phyloP scores from a whole-genome alignment of 2,797 vertebrate species.

The Enteromius treurensis region DNA sequence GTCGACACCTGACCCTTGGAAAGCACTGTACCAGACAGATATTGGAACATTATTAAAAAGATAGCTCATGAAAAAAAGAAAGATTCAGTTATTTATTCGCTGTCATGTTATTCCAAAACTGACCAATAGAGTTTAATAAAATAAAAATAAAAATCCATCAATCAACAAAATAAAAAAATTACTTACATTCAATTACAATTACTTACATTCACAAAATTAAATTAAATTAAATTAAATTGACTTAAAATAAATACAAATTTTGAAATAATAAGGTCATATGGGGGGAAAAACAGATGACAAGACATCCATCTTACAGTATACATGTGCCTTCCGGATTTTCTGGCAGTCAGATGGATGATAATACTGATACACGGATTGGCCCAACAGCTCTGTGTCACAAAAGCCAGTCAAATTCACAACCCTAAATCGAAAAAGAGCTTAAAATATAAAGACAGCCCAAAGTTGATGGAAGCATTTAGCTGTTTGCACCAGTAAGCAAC shows the following conservation, averaged over 20 bases:
- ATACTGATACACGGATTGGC: constrained; percentile 64
- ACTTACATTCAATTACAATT: no score
- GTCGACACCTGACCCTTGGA: constrained; percentile 65
- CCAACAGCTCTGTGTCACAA: constrained; percentile 61
- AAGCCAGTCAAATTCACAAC: constrained; percentile 64
- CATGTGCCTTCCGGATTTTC: constrained; percentile 58
- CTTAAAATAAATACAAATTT: no score
- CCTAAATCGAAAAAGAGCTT: constrained; percentile 43
- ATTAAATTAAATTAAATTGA: no score
- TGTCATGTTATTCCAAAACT: background rate
- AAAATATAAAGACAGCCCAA: background rate
- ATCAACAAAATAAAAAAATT: no score
- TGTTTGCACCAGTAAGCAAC: background rate
- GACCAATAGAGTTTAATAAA: background rate
- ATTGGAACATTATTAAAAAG: constrained; percentile 12
- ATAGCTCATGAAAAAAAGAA: background rate
- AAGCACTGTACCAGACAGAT: constrained; percentile 60
- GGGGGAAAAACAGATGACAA: no score
- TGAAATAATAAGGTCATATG: no score
- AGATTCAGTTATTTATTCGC: background rate
- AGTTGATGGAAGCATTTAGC: background rate
- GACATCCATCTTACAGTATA: constrained; percentile 57
- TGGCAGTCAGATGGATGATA: constrained; percentile 63
- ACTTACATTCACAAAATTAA: no score
- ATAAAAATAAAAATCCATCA: background rate